Conservation (phyloP, 2,797 vertebrate species). For the Acanthis flammea region DNA sequence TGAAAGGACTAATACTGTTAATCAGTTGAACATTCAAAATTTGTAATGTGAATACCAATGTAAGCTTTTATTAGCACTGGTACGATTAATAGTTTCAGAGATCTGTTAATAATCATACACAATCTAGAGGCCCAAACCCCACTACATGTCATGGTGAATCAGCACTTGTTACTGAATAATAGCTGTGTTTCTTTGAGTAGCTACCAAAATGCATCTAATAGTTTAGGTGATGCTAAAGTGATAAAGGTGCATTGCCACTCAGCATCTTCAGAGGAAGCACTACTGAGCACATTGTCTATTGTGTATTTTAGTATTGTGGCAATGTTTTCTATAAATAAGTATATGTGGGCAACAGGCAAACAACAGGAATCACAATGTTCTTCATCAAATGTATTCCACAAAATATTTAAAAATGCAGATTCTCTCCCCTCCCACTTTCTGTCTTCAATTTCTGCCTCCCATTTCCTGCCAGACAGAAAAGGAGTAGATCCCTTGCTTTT, state of each 20-base stretch:
- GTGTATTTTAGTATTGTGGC: not conserved
- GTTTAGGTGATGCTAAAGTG: not conserved
- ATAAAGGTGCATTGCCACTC: not conserved
- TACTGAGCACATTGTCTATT: not conserved
- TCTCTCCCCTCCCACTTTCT: accelerated
- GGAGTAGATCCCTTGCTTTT: not conserved
- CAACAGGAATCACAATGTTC: not conserved
- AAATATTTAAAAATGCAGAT: not conserved
- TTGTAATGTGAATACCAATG: not conserved
- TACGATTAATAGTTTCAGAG: not conserved
- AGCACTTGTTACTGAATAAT: not conserved
- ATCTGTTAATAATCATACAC: not conserved
- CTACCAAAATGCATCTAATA: not conserved
- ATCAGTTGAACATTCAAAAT: not conserved
- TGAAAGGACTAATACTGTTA: not conserved
- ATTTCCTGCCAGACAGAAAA: not conserved
- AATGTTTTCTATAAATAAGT: not conserved
- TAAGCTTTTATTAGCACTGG: not conserved
- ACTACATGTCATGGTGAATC: not conserved
- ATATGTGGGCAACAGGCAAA: not conserved
- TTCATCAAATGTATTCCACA: not conserved
- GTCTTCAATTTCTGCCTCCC: not conserved
- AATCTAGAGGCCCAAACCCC: not conserved
- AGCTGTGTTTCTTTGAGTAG: not conserved
- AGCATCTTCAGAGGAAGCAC: not conserved